Evolutionary conservation across 2,888 invertebrate species (phyloP), one percentile per base, ranked within the genome.

Genomic region (Diaphora mendica): DNA sequence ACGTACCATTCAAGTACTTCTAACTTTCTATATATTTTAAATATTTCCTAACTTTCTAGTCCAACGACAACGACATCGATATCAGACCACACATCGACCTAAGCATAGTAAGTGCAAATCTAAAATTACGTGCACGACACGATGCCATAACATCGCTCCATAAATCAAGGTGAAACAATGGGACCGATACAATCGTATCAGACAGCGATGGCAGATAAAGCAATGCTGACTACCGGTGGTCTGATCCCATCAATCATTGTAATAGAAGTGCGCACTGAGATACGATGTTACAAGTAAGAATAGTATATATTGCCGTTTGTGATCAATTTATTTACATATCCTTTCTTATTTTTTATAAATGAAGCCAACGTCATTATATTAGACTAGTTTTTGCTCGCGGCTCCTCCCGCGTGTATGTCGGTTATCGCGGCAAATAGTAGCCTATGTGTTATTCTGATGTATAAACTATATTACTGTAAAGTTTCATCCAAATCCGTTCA

Each of bases 121-220:
- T 79, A 75, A 79, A 78, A 78, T 70, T 75, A 77, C 78, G 75
- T 80, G 71, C 82, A 81, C 74, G 75, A 76, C 79, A 81, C 77
- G 77, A 81, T 77, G 79, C 72, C 69, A 70, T 80, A 75, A 68
- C 67, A 71, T 71, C 48, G 35, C 64, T 70, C 77, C 79, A 82
- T 85, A 84, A 85, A 83, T 85, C 85, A 81, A 69, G 26, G 48
- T 75, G 78, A 81, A 85, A 84, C 85, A 85, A 80, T 82, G 77
- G 84, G 70, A 70, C 79, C 77, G 76, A 78, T 82, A 79, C 72
- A 79, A 82, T 81, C 79, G 73, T 76, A 82, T 81, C 79, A 62
- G 64, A 68, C 62, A n/a, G 72, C 80, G 83, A 83, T 83, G 82
- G 77, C 39, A 74, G 84, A 83, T 85, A 81, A 81, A 84, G 79